Evolutionary conservation across 1,140 invertebrate species (phyloP).

Genomic region (Helicoverpa zea): DNA sequence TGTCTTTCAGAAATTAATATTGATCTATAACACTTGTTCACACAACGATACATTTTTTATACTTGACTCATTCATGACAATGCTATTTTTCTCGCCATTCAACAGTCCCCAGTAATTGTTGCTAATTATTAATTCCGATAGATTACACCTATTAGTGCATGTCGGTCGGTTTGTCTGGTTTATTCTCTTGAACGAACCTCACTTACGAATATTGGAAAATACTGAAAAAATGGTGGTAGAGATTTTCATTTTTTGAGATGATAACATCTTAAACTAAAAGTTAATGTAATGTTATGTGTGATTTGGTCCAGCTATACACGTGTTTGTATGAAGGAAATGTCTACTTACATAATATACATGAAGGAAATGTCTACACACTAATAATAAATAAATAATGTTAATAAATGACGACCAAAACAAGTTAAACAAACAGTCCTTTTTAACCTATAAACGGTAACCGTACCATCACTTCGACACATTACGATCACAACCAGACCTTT

Average conservation of each 20-base stretch:
- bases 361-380: neutral
- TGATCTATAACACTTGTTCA: neutral
- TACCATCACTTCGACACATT: slow-evolving; percentile 15
- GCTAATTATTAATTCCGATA: slow-evolving; percentile 38
- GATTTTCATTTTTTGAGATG: neutral
- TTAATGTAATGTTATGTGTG: no score
- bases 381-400: no score
- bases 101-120: slow-evolving; percentile 23
- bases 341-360: neutral
- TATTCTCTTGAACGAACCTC: neutral
- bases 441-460: neutral
- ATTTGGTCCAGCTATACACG: no score
- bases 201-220: neutral
- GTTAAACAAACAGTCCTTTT: neutral
- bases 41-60: slow-evolving; percentile 9
- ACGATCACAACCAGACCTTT: slow-evolving; percentile 31
- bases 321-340: no score
- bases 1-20: no score
- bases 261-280: no score
- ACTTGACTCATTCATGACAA: slow-evolving; percentile 37
- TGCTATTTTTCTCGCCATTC: slow-evolving; percentile 30
- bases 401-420: neutral
- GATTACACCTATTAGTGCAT: slow-evolving; percentile 31
- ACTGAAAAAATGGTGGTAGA: neutral
- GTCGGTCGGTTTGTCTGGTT: neutral